These are phyloP conservation scores for Cynopterus brachyotis DNA, from an alignment of 2,113 vertebrate genomes.

Conservation along the genomic window DNA sequence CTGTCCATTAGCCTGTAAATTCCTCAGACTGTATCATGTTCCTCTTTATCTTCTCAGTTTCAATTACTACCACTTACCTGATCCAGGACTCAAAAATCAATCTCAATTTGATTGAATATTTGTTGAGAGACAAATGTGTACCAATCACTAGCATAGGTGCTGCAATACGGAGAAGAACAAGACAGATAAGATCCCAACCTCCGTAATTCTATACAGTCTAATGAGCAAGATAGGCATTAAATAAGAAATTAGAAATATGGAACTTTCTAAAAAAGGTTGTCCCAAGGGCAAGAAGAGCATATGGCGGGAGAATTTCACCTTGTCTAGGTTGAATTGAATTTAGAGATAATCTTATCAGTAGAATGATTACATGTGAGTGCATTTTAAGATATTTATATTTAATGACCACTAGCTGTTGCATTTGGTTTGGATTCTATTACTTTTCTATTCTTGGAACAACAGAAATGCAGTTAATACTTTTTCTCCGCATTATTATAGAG, in stretches of 20 bases:
- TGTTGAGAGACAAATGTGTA: not conserved
- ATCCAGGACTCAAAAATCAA: slow-evolving; percentile 22
- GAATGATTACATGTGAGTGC: slow-evolving; percentile 8
- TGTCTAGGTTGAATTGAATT: slow-evolving; percentile 2
- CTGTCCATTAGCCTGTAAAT: not conserved
- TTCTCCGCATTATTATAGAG: not conserved
- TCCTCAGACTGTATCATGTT: not conserved
- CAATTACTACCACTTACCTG: not conserved
- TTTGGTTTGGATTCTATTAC: not conserved
- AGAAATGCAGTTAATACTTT: slow-evolving; percentile 19
- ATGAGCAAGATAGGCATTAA: not conserved
- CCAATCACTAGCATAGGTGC: not conserved
- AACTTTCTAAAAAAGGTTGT: not conserved
- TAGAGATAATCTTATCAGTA: slow-evolving; percentile 25
- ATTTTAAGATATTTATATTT: slow-evolving; percentile 59
- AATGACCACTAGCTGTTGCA: slow-evolving; percentile 28
- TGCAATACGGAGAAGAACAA: not conserved
- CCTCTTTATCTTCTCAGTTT: slow-evolving; percentile 23
- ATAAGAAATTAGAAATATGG: not conserved
- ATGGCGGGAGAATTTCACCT: slow-evolving; percentile 26
- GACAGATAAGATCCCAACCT: not conserved
- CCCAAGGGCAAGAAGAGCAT: not conserved
- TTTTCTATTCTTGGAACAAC: slow-evolving; percentile 28
- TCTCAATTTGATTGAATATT: slow-evolving; percentile 8
- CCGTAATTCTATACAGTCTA: not conserved